Percentiles rank a stretch among this genome's conserved stretches.
Conservation (phyloP, 1,140 invertebrate species). For the Hormaphis cornu region DNA sequence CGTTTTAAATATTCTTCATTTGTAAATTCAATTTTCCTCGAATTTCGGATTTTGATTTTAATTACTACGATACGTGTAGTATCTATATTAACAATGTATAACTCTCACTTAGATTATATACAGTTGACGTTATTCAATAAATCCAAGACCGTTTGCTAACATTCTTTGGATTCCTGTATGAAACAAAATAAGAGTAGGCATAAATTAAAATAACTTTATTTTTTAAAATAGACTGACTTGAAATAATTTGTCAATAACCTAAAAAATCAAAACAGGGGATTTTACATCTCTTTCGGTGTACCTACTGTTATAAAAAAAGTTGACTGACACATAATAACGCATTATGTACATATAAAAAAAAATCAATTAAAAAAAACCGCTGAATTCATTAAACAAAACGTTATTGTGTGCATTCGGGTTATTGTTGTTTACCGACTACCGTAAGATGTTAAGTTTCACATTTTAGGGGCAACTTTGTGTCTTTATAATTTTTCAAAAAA, state of each 20-base stretch:
- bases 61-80: too few species aligned
- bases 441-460: background rate
- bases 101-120: too few species aligned
- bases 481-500: background rate
- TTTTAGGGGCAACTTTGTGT: background rate
- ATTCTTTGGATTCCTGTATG: background rate
- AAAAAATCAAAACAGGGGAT: background rate
- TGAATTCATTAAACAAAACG: background rate
- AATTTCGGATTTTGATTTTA: too few species aligned
- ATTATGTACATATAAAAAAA: slow-evolving; percentile 14
- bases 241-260: background rate
- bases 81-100: too few species aligned
- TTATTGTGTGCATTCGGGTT: background rate
- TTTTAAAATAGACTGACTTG: background rate
- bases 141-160: background rate
- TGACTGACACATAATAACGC: background rate
- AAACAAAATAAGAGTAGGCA: background rate
- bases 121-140: too few species aligned
- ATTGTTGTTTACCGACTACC: background rate
- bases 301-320: background rate
- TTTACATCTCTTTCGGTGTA: background rate
- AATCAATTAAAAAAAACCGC: slow-evolving; percentile 1
- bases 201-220: background rate
- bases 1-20: too few species aligned
- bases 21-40: too few species aligned